Conservation (phyloP, 2,797 vertebrate species). For the Gymnothorax reevesii region DNA sequence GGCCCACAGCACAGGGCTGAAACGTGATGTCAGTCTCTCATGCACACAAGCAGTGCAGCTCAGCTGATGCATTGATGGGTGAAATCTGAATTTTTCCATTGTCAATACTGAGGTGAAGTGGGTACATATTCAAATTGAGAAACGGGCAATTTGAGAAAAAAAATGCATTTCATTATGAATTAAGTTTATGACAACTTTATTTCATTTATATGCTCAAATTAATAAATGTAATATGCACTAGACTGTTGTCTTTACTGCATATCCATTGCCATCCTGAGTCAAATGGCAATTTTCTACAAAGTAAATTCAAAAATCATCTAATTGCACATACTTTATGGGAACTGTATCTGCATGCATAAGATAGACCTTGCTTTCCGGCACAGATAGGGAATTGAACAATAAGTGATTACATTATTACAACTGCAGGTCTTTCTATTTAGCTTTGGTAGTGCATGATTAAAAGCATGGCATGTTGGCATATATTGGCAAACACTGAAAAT, state of each 20-base stretch:
- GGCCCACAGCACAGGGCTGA: neutral
- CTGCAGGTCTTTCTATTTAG: too few species aligned
- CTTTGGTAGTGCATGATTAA: neutral
- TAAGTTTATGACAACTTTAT: neutral
- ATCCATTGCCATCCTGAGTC: neutral
- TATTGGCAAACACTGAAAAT: neutral
- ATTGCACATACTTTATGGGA: neutral
- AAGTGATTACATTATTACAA: too few species aligned
- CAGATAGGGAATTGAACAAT: too few species aligned
- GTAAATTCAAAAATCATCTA: neutral
- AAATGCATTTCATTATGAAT: too few species aligned
- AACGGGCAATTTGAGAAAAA: neutral
- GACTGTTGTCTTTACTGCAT: neutral
- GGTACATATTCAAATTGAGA: neutral
- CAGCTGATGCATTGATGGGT: neutral
- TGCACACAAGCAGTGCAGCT: neutral
- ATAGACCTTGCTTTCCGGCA: too few species aligned
- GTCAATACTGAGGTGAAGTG: neutral
- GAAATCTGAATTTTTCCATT: neutral
- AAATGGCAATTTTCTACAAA: neutral
- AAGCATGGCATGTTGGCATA: neutral
- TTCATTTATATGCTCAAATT: neutral
- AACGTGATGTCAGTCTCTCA: neutral
- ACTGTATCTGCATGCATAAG: too few species aligned
- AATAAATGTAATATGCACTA: neutral